Percentiles rank a stretch among this genome's conserved stretches.
Evolutionary conservation across 2,888 invertebrate species (phyloP).

Genomic region (Gerris lacustris): DNA sequence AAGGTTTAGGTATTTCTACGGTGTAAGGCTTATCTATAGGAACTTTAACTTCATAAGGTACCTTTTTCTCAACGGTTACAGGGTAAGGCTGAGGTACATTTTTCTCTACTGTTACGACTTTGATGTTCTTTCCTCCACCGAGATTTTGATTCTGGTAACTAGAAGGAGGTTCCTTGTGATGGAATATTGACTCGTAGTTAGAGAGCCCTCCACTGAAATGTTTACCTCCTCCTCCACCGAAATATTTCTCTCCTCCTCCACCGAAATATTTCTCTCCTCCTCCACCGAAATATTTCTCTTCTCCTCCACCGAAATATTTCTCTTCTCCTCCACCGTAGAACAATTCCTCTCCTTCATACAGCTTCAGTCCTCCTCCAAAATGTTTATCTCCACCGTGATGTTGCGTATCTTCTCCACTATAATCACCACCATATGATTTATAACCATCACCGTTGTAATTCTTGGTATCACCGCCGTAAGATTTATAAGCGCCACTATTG

Average conservation of each 20-base stretch:
- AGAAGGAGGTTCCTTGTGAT: not conserved
- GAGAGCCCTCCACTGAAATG: not conserved
- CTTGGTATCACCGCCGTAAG: too few species aligned
- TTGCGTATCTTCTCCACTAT: too few species aligned
- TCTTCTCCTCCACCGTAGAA: slow-evolving; percentile 40
- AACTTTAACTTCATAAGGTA: slow-evolving; percentile 53
- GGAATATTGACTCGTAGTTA: slow-evolving; percentile 7
- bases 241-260: slow-evolving; percentile 41
- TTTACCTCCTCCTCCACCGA: slow-evolving; percentile 30
- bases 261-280: slow-evolving; percentile 28
- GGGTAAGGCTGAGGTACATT: slow-evolving; percentile 47
- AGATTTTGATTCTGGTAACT: not conserved
- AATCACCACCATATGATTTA: too few species aligned
- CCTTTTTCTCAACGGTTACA: slow-evolving; percentile 35
- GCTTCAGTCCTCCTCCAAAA: not conserved
- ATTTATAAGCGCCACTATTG: too few species aligned
- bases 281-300: too few species aligned
- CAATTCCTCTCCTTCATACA: not conserved
- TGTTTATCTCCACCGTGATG: too few species aligned
- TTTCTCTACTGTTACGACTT: slow-evolving; percentile 45
- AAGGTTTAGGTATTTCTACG: slow-evolving; percentile 61
- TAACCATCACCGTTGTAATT: too few species aligned
- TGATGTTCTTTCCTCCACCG: slow-evolving; percentile 42
- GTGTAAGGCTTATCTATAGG: slow-evolving; percentile 39
- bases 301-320: slow-evolving; percentile 35